Base-by-base conservation (phyloP, 2,888 invertebrate species). In the Drepana falcataria region DNA sequence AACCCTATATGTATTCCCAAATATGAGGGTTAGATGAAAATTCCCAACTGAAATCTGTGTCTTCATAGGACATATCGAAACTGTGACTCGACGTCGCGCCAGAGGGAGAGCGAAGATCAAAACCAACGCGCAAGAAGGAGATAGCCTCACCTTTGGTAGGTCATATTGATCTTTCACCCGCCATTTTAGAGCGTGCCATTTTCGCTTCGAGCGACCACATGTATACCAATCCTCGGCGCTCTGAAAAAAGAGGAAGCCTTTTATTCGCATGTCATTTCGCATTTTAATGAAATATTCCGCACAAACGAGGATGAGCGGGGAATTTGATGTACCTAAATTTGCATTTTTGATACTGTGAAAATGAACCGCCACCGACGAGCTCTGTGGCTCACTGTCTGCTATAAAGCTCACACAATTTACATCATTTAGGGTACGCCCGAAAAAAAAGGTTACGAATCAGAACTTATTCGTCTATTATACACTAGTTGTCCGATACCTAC, bases 91-190 rank as follows among this genome's bases (percentile, higher is more conserved):
- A 65, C 74, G 73, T 73, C 73, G 74, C 78, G 85, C 69, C 72
- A 68, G 80, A 88, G 62, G 60, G 79, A 75, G 83, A 86, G 9
- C 54, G 63, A 49, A 54, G 55, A 66, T 68, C 56, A 54, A 68
- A 68, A 53, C 48, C 35, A 9, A 51, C 54, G 57, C 56, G 87
- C 60, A 66, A 48, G 75, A 87, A 59, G 66, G 76, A 63, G 86
- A 85, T 44, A 71, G 75, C 55, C 59, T 74, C 53, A 83, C 82
- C 85, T 86, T 88, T 81, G 86, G 87, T 87, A 81, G 87, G 79
- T 88, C 83, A 89, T 91, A 91, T 91, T 91, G 91, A 91, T 91
- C 91, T 91, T 87, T 88, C 87, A 87, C 85, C 90, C 90, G 88
- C 91, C 91, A 90, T 91, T 89, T 90, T 89, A 87, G 79, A 78